Evolutionary conservation across 2,888 invertebrate genomes (phyloP).

Genomic region (Trissoscelio sp.): DNA sequence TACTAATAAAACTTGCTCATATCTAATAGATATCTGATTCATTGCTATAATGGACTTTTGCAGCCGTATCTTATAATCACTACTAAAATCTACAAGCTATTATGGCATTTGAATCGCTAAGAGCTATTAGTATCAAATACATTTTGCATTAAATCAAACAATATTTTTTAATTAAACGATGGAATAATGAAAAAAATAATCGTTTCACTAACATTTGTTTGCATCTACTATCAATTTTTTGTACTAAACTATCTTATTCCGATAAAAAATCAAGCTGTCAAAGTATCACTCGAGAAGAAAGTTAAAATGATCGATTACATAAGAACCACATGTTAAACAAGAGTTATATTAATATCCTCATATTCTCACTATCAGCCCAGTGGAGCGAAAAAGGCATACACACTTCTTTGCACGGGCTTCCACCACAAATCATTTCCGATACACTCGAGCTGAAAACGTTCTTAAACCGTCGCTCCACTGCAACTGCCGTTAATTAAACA

Average conservation of each 20-base stretch:
- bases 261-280: neutral
- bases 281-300: constrained; percentile 27
- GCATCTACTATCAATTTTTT: too few relatives aligned
- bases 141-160: neutral
- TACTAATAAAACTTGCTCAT: constrained; percentile 5
- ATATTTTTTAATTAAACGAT: neutral
- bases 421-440: constrained; percentile 27
- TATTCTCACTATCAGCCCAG: constrained; percentile 36
- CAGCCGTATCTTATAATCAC: constrained; percentile 1
- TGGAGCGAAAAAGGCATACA: constrained; percentile 38
- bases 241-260: neutral
- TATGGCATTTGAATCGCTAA: neutral
- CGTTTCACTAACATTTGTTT: too few relatives aligned
- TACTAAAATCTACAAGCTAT: constrained; percentile 6
- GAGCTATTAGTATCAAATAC: neutral
- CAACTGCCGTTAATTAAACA: constrained; percentile 26
- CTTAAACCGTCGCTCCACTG: neutral
- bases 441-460: constrained; percentile 8
- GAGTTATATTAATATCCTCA: constrained; percentile 46
- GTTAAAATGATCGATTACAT: constrained; percentile 36
- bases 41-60: constrained; percentile 2
- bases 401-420: constrained; percentile 32
- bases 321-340: constrained; percentile 47
- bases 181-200: neutral
- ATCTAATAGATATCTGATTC: constrained; percentile 22